Evolutionary conservation across 1,140 invertebrate species (phyloP), one percentile per base, ranked within the genome.

Genomic region (Macrobrachium nipponense): DNA sequence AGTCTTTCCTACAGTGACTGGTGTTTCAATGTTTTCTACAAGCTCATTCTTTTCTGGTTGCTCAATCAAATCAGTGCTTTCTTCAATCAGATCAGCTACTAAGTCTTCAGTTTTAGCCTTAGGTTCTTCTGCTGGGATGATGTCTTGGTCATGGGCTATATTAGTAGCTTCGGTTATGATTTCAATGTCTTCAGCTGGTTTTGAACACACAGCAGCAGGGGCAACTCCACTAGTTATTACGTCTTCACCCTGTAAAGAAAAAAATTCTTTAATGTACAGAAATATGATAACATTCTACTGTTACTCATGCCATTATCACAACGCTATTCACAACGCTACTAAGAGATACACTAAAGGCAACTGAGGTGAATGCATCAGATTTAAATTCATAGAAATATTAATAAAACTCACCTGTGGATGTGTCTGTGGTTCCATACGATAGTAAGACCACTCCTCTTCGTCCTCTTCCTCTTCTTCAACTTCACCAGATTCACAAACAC

Each of bases 371-470:
- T 36, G 27, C 4, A 36, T 36, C 27, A 2, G 27, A 36, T 36
- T 36, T 36, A 36, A 2, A 51, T 12, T 12, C 51, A 27, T 17
- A 78, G 3, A 44, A 60, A 27, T n/a, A 44, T n/a, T 20, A 51
- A 68, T 51, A 51, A 4, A 59, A n/a, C 0, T 12, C 72, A 86
- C 83, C 77, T 86, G 76, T 72, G 83, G 79, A 61, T 82, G 86
- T 43, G 80, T 77, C 86, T 82, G 80, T 17, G 81, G 86, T 72
- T 87, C 86, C 86, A 87, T 87, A 61, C 76, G 80, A 64, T 72
- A 87, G 27, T 87, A 87, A 12, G 86, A 87, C 88, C 86, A 81
- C 81, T 87, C 85, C 18, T 89, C 88, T 27, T 87, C 84, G n/a
- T 87, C 88, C 5, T 89, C 78, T 23, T 85, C 83, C 18, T 89